Base-by-base conservation (phyloP, 2,797 vertebrate genomes). In the Gobio occitaniae region DNA sequence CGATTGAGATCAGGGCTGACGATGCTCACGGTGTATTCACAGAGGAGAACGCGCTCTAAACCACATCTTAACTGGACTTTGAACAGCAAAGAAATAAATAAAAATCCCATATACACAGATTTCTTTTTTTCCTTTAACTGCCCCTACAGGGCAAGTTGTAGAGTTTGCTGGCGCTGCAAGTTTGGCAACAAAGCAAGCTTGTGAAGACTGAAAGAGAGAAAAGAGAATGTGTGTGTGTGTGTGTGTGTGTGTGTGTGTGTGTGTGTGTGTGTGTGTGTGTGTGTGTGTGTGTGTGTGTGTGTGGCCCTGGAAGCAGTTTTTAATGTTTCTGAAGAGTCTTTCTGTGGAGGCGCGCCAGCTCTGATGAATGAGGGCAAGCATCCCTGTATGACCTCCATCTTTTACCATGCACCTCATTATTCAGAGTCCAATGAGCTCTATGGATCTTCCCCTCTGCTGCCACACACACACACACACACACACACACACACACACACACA, bases 321-420 rank as follows among this genome's bases (percentile, higher is more conserved):
- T 88, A 86, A 86, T 89, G 85, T 87, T 91, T 90, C 88, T 89
- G 83, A 89, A 88, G 86, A 89, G 88, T 78, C 70, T 88, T 87
- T 88, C 85, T 88, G 84, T 90, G 89, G 84, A 86, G 80, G 86
- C 52, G 59, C 65, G 88, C 89, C 85, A 88, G 85, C 83, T 71
- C 84, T 90, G 89, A 90, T 90, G 89, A 90, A 90, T 88, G 86
- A 89, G 88, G 83, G 86, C 89, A 89, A 80, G 86, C 84, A 89
- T 89, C 85, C 84, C 83, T 83, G 79, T 87, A 84, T 87, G 89
- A 89, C 89, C 87, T 90, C 90, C 87, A 85, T 88, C 86, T 87
- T 89, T 89, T 87, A 89, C 87, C 84, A 82, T 83, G 85, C 83
- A 88, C 89, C 87, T 90, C 88, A 89, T 89, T 91, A 90, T 87